Evolutionary conservation across 2,113 vertebrate species (phyloP).

Genomic region (Zosterops borbonicus): DNA sequence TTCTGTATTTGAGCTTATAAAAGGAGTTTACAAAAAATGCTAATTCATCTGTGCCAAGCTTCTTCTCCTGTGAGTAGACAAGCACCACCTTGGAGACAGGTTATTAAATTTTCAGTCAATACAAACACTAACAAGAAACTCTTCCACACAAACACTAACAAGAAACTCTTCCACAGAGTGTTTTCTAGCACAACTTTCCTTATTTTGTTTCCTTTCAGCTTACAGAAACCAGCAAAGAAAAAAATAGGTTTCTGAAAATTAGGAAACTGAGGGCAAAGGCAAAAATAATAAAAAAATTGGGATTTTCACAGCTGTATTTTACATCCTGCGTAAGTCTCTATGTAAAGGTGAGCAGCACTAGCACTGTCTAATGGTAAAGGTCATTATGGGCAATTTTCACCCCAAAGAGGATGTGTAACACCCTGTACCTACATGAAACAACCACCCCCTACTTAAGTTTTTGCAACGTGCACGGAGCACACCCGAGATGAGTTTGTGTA

Average conservation of each 20-base stretch:
- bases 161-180: not conserved
- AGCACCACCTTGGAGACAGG: not conserved
- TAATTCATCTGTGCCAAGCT: not conserved
- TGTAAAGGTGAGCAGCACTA: not conserved
- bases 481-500: fast-evolving
- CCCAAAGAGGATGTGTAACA: fast-evolving
- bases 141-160: conserved; percentile 15
- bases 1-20: not conserved
- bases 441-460: not conserved
- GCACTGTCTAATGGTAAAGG: not conserved
- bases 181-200: not conserved
- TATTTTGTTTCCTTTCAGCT: not conserved
- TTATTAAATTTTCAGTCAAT: not conserved
- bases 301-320: not conserved
- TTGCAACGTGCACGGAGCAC: fast-evolving
- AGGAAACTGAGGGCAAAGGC: not conserved
- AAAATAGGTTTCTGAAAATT: not conserved
- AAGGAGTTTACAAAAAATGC: not conserved
- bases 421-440: fast-evolving
- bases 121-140: conserved; percentile 25
- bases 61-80: not conserved
- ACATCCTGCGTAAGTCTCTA: not conserved
- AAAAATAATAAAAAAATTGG: not conserved
- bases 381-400: not conserved
- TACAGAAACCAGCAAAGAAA: not conserved